Evolutionary conservation across 2,797 vertebrate species (phyloP).

Genomic region (Lutjanus argentimaculatus): DNA sequence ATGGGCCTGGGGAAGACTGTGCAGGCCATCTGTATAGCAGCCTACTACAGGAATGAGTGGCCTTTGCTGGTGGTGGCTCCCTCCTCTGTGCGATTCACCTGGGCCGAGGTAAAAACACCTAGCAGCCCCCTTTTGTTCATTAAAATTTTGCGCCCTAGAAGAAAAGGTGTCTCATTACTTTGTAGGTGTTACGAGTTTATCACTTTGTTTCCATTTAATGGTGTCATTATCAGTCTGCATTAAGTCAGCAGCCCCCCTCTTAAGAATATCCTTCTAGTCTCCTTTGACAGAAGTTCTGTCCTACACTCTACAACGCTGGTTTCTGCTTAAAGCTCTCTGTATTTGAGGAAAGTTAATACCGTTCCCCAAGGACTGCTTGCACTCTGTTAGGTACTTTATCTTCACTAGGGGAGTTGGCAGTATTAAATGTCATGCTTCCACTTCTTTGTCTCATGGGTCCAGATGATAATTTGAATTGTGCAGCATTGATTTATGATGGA

Average conservation of each 20-base stretch:
- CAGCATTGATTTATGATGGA: slow-evolving; percentile 32
- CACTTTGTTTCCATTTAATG: slow-evolving; percentile 47
- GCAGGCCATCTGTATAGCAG: slow-evolving; percentile 98
- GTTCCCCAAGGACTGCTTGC: slow-evolving; percentile 36
- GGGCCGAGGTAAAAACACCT: slow-evolving; percentile 91
- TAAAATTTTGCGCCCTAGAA: background rate
- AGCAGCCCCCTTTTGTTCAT: background rate
- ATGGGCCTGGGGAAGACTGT: slow-evolving; percentile 99
- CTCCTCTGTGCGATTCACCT: slow-evolving; percentile 96
- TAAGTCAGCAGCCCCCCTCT: slow-evolving; percentile 29
- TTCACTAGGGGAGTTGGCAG: slow-evolving; percentile 37
- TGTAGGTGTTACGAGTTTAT: slow-evolving; percentile 12
- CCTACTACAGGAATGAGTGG: slow-evolving; percentile 95
- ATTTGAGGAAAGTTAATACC: slow-evolving; percentile 47
- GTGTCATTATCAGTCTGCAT: slow-evolving; percentile 22
- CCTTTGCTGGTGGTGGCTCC: slow-evolving; percentile 94
- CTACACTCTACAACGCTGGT: slow-evolving; percentile 32
- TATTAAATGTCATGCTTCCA: slow-evolving; percentile 52
- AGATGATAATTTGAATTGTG: slow-evolving; percentile 35
- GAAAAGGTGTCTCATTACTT: slow-evolving; percentile 29
- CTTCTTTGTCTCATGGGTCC: slow-evolving; percentile 46
- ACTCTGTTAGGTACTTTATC: slow-evolving; percentile 50
- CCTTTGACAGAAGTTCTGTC: slow-evolving; percentile 30
- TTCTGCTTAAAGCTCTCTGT: slow-evolving; percentile 39
- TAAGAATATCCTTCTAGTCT: slow-evolving; percentile 20